Percentiles rank a stretch among this genome's conserved stretches.
These are phyloP conservation scores for Dipodomys merriami DNA, from an alignment of 2,113 vertebrate genomes.

Conservation along the genomic window DNA sequence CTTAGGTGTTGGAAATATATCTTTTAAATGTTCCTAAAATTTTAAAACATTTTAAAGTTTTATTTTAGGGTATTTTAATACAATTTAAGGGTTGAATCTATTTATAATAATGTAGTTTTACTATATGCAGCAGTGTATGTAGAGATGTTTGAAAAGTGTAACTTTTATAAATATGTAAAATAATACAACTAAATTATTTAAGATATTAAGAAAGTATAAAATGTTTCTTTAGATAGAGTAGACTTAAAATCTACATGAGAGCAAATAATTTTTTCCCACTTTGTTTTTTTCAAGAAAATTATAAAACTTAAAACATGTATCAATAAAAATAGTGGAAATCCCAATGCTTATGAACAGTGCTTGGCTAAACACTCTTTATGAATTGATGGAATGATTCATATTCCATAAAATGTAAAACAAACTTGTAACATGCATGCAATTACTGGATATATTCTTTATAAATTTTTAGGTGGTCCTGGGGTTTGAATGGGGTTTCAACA, in stretches of 20 bases:
- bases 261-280: background rate
- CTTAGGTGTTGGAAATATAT: background rate
- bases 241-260: background rate
- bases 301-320: background rate
- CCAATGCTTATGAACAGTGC: background rate
- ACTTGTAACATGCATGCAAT: background rate
- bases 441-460: too few species aligned
- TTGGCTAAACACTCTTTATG: background rate
- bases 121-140: background rate
- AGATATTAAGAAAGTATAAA: background rate
- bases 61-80: background rate
- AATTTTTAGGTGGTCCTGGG: too few species aligned
- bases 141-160: background rate
- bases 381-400: background rate
- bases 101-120: background rate
- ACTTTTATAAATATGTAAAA: background rate
- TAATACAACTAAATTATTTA: background rate
- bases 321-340: background rate
- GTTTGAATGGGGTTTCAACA: too few species aligned
- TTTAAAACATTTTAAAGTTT: background rate
- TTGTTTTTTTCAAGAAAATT: background rate
- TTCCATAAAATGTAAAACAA: background rate
- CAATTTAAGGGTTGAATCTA: conserved; percentile 13
- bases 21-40: background rate
- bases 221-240: background rate